These are phyloP conservation scores for Colletes collaris DNA, from an alignment of 2,888 invertebrate genomes.

Conservation along the genomic window DNA sequence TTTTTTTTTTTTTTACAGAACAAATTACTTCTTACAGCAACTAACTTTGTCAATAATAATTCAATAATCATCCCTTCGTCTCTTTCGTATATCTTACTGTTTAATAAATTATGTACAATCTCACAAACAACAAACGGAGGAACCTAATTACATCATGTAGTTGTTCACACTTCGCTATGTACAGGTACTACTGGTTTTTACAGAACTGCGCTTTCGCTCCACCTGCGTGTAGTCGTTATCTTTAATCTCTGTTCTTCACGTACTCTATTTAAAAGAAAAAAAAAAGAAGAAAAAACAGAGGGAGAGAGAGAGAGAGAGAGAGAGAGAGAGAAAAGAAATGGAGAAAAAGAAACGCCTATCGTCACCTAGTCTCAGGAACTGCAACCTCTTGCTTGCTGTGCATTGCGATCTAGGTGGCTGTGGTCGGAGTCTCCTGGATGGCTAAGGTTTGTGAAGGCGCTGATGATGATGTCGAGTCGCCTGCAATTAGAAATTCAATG, in stretches of 20 bases:
- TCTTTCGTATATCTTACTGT: conserved; percentile 75
- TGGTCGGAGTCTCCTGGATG: conserved; percentile 79
- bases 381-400: conserved; percentile 78
- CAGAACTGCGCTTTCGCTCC: conserved; percentile 72
- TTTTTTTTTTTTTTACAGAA: conserved; percentile 77
- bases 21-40: conserved; percentile 77
- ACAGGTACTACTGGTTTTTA: conserved; percentile 82
- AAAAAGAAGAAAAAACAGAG: conserved; percentile 22
- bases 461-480: conserved; percentile 80
- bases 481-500: conserved; percentile 62
- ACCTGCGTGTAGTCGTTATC: conserved; percentile 52
- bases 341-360: conserved; percentile 73
- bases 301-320: conserved; percentile 67
- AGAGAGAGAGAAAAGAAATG: conserved; percentile 53
- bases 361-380: conserved; percentile 81
- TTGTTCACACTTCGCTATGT: conserved; percentile 82
- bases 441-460: conserved; percentile 80
- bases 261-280: conserved; percentile 56
- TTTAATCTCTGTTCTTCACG: conserved; percentile 56
- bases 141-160: conserved; percentile 83
- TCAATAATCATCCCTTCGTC: conserved; percentile 67
- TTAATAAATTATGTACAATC: conserved; percentile 83
- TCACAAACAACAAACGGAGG: conserved; percentile 83
- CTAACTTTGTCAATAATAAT: conserved; percentile 80
- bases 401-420: conserved; percentile 71